These are phyloP conservation scores for Drosophila meridionalis DNA, from an alignment of 2,888 invertebrate species.

Conservation along the genomic window DNA sequence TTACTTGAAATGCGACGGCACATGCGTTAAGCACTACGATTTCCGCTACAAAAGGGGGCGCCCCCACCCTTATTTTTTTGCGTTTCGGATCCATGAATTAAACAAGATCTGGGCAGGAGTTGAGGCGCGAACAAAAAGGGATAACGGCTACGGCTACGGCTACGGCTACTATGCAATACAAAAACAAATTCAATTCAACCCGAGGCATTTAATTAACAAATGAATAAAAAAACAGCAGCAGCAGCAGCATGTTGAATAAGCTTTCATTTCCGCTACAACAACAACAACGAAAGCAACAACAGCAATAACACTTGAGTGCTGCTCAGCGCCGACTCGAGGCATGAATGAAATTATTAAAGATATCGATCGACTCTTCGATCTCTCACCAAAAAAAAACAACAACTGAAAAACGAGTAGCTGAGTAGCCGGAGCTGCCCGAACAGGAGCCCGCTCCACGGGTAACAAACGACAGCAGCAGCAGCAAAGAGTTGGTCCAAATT, in stretches of 20 bases:
- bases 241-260: constrained; percentile 63
- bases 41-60: constrained; percentile 25
- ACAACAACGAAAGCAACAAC: constrained; percentile 42
- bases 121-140: constrained; percentile 40
- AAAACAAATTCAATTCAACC: constrained; percentile 17
- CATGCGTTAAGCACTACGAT: constrained; percentile 36
- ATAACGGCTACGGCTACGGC: constrained; percentile 36
- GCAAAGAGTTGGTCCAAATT: constrained; percentile 18
- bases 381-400: constrained; percentile 29
- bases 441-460: constrained; percentile 46
- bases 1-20: constrained; percentile 51
- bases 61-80: background rate
- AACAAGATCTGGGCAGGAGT: constrained; percentile 31
- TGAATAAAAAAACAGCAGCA: background rate
- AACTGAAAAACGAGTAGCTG: constrained; percentile 31
- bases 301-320: constrained; percentile 51
- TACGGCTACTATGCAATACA: background rate
- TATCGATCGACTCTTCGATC: constrained; percentile 70
- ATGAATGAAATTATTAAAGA: constrained; percentile 80
- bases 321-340: constrained; percentile 53
- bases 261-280: constrained; percentile 71
- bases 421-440: constrained; percentile 25
- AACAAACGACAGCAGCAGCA: constrained; percentile 20
- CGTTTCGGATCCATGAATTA: constrained; percentile 50
- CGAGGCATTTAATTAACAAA: constrained; percentile 75